phyloP scores from a whole-genome alignment of 2,888 invertebrate genomes.

The Noctua janthina region DNA sequence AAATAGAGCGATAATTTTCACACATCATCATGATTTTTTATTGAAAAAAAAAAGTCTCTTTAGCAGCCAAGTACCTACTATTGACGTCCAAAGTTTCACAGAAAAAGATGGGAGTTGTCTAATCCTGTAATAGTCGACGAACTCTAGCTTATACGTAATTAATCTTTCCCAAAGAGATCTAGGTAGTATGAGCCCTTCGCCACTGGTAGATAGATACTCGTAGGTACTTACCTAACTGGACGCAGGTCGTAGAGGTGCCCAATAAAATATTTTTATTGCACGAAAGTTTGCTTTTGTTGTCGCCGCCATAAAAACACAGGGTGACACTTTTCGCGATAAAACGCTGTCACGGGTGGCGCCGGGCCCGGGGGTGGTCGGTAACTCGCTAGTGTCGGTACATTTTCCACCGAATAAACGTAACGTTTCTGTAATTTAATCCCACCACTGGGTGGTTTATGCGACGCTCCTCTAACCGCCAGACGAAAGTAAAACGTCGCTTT shows the following conservation, averaged over 20 bases:
- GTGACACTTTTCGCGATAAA: constrained; percentile 87
- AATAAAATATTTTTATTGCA: constrained; percentile 83
- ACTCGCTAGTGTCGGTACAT: constrained; percentile 60
- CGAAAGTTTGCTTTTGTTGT: constrained; percentile 86
- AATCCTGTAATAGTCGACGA: constrained; percentile 31
- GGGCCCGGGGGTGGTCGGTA: constrained; percentile 73
- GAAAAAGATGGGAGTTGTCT: constrained; percentile 20
- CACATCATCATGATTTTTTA: constrained; percentile 3
- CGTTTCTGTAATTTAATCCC: constrained; percentile 83
- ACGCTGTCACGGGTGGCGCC: constrained; percentile 81
- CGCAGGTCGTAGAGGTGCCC: constrained; percentile 52
- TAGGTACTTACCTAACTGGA: constrained; percentile 28
- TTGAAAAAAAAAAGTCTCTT: constrained; percentile 4
- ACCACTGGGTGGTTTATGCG: constrained; percentile 62
- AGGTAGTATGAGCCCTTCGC: neutral
- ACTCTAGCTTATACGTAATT: constrained; percentile 34
- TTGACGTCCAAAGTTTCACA: constrained; percentile 24
- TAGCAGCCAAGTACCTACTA: constrained; percentile 1
- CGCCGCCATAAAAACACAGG: constrained; percentile 82
- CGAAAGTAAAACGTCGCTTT: constrained; percentile 59
- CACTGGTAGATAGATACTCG: neutral
- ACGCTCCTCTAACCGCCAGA: constrained; percentile 54
- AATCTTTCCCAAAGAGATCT: constrained; percentile 29
- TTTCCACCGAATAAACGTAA: constrained; percentile 78
- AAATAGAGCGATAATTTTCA: constrained; percentile 27